Evolutionary conservation across 2,797 vertebrate genomes (phyloP), one percentile per base, ranked within the genome.

Genomic region (Stomatorhinus walkeri): DNA sequence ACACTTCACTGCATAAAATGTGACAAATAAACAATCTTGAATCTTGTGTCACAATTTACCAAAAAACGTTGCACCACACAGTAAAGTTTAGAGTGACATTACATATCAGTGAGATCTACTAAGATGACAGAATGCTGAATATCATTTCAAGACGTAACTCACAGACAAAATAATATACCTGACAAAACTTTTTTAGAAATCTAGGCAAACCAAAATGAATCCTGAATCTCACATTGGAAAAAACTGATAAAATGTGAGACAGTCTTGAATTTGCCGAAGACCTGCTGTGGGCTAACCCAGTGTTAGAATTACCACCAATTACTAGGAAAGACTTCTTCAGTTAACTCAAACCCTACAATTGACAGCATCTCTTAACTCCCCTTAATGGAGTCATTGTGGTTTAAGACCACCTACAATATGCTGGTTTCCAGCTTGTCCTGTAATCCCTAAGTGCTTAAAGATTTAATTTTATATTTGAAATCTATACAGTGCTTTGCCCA

Each of bases 341-440:
- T 88, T 43, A 52, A 89, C 36, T 51, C 24, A 49, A 88, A 88
- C 81, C 61, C 86, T 89, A 32, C 88, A 87, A 89, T 90, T 89
- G 89, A 90, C 12, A 61, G 83, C n/a, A 88, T 64, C 46, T 19
- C 87, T 81, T 61, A 87, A 84, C 40, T 64, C 86, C 59, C 87
- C 85, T 86, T 51, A 85, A 22, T n/a, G n/a, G 87, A 61, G 40
- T 86, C 87, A 28, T 52, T 89, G 88, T 61, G 88, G 88, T 90
- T 88, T 89, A 19, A 89, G 89, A 87, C 84, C 87, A 64, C 83
- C 89, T 87, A 88, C 61, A 87, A 46, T 48, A 87, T 46, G 22
- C 2, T 49, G 68, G 81, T 86, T 72, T 76, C 54, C 16, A 76
- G 85, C 46, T 88, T 28, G 56, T 84, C 54, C 76, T 88, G 79